Base-by-base conservation (phyloP, 2,888 invertebrate genomes). In the Brachypalpus laphriformis region DNA sequence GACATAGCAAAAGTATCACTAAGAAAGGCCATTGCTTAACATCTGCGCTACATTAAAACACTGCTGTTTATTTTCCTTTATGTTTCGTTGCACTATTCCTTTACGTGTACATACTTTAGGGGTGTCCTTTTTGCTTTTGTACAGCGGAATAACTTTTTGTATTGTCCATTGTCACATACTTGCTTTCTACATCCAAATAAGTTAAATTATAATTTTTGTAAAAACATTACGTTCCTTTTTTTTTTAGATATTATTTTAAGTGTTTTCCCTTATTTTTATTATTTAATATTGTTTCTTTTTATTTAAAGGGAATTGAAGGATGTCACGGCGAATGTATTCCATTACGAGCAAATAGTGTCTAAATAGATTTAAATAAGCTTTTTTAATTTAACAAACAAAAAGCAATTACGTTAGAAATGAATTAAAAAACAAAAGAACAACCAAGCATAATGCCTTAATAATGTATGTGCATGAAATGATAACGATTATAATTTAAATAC, bases 291-390 rank as follows among this genome's bases (percentile, higher is more conserved):
- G 49, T 88, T 88, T 89, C 88, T 74, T 88, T 88, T 89, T 89
- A 90, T 88, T 89, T 91, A 89, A 91, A 92, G 92, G 92, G 90
- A 89, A 89, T 89, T 90, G 90, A 89, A 89, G 91, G 92, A 92
- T 93, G 93, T 90, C 93, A 92, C 90, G 93, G 93, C 91, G 93
- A 93, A 92, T 93, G 93, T 92, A 93, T 93, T 92, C 94, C 94
- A 90, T 93, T 94, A 89, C 93, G 93, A 91, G 92, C 93, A 91
- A 93, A 93, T 93, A 93, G 93, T 92, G 92, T 93, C 91, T 93
- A 93, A 92, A 90, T 66, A 81, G 68, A 70, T 65, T 80, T 83
- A 49, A 40, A 70, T 65, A 75, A 78, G 68, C 61, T 76, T 76
- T 75, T 34, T 75, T 0, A 37, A 28, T 71, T 81, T 54, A 47